Percentiles rank a stretch among this genome's conserved stretches.
Evolutionary conservation across 2,888 invertebrate species (phyloP).

Genomic region (Salticus scenicus): DNA sequence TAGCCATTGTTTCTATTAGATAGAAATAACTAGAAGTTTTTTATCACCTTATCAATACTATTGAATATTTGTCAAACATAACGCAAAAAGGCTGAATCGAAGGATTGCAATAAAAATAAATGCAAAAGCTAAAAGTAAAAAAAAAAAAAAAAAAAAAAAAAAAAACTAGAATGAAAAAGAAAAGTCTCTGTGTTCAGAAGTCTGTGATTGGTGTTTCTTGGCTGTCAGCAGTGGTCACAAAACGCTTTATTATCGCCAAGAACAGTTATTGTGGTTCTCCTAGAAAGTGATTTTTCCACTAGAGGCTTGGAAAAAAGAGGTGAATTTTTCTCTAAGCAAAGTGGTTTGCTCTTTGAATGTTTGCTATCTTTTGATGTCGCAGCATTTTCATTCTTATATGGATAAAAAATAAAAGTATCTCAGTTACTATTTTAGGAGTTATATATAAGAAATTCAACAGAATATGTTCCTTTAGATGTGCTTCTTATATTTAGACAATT

Average conservation of each 20-base stretch:
- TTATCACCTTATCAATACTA: too few species aligned
- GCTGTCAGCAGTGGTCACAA: conserved; percentile 66
- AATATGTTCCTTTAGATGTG: too few species aligned
- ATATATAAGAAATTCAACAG: too few species aligned
- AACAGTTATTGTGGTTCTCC: conserved; percentile 68
- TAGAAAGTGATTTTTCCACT: conserved; percentile 65
- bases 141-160: conserved; percentile 29
- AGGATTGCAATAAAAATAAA: neutral
- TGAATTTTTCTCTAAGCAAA: neutral
- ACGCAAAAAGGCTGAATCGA: too few species aligned
- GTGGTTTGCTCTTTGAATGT: neutral
- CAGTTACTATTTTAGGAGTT: too few species aligned
- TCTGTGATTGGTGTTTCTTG: conserved; percentile 51
- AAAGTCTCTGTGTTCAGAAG: conserved; percentile 47
- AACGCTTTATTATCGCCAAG: conserved; percentile 69
- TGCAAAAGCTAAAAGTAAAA: neutral
- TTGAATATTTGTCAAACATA: too few species aligned
- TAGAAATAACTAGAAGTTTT: too few species aligned
- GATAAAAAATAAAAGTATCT: too few species aligned
- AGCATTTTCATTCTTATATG: neutral
- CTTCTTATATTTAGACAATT: too few species aligned
- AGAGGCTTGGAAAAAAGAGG: neutral
- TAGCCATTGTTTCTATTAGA: too few species aligned
- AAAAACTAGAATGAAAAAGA: neutral
- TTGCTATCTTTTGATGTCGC: neutral